Percentiles rank a stretch among this genome's conserved stretches.
Conservation (phyloP, 2,113 vertebrate species). For the Damaliscus lunatus region DNA sequence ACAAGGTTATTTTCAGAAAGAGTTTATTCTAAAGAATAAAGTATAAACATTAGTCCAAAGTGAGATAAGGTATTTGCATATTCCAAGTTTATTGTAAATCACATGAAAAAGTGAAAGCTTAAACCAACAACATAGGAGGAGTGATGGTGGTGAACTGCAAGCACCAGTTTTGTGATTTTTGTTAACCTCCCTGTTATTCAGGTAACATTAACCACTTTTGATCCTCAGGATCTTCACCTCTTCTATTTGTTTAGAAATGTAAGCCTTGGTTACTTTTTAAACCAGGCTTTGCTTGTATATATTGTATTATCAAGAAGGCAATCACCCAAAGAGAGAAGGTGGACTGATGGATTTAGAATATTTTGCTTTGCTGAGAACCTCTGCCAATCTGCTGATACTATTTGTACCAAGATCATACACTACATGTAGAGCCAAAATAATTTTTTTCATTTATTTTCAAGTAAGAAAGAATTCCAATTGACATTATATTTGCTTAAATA, state of each 20-base stretch:
- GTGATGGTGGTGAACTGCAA: fast-evolving
- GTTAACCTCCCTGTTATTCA: neutral
- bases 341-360: neutral
- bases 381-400: neutral
- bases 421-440: neutral
- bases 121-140: neutral
- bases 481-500: neutral
- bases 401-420: neutral
- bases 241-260: neutral
- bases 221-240: neutral
- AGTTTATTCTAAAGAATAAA: neutral
- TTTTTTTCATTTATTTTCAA: neutral
- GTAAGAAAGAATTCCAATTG: neutral
- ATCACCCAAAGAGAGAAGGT: neutral
- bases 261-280: neutral
- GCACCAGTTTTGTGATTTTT: neutral
- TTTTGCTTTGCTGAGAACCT: neutral
- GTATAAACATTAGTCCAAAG: neutral
- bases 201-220: neutral
- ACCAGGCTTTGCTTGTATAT: neutral
- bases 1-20: neutral
- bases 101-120: neutral
- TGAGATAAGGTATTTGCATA: neutral
- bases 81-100: neutral
- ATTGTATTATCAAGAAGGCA: neutral